phyloP scores from a whole-genome alignment of 2,113 vertebrate species.

The Thalassarche chlororhynchos region DNA sequence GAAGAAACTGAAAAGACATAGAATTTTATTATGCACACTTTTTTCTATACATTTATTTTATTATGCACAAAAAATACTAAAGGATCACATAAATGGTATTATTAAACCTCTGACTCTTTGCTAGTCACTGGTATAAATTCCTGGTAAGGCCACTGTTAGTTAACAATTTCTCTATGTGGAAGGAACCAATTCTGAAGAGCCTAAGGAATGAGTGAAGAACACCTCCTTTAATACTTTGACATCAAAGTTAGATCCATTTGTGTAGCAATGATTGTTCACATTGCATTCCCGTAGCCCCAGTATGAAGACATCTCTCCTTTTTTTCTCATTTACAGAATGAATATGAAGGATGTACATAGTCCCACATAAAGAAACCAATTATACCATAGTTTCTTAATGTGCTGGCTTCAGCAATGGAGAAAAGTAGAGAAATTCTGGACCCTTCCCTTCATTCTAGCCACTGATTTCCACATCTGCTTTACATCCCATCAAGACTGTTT shows the following conservation, averaged over 20 bases:
- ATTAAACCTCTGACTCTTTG: background rate
- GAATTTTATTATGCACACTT: background rate
- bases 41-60: background rate
- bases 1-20: background rate
- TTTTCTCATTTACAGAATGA: background rate
- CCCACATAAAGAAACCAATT: background rate
- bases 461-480: constrained; percentile 11
- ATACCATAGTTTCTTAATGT: background rate
- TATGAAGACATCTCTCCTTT: background rate
- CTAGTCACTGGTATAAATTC: background rate
- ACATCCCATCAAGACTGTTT: background rate
- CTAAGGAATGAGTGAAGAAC: background rate
- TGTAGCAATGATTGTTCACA: background rate
- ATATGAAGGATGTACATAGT: background rate
- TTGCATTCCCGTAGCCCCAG: background rate
- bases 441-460: background rate
- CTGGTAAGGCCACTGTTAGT: background rate
- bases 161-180: background rate
- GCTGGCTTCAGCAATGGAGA: background rate
- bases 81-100: background rate
- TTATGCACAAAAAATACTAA: background rate
- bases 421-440: background rate
- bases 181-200: background rate
- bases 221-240: background rate
- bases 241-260: background rate